Evolutionary conservation across 2,888 invertebrate genomes (phyloP).

Genomic region (Nymphalis urticae): DNA sequence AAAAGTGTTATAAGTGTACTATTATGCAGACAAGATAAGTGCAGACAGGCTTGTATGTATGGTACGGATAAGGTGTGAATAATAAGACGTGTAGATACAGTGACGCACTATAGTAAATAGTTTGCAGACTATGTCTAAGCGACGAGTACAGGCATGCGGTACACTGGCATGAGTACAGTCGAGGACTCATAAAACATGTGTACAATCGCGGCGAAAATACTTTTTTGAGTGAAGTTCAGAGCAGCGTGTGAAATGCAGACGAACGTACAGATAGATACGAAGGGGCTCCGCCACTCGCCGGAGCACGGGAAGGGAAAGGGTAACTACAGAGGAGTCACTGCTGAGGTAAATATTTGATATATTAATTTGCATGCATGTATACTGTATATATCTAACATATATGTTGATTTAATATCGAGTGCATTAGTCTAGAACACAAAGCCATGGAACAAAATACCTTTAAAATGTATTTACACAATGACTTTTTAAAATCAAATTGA

Average conservation of each 20-base stretch:
- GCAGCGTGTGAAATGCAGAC: slow-evolving; percentile 82
- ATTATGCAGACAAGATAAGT: not conserved
- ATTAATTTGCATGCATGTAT: not conserved
- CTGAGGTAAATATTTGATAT: slow-evolving; percentile 71
- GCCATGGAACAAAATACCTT: too few relatives aligned
- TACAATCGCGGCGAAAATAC: not conserved
- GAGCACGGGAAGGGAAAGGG: slow-evolving; percentile 82
- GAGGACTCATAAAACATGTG: not conserved
- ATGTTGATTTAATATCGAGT: not conserved
- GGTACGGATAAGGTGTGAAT: not conserved
- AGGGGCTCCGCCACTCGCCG: slow-evolving; percentile 83
- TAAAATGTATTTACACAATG: too few relatives aligned
- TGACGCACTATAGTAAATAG: too few relatives aligned
- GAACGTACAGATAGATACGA: slow-evolving; percentile 88
- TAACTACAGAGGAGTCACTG: slow-evolving; percentile 70
- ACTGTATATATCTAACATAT: not conserved
- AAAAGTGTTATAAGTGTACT: not conserved
- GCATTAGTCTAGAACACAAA: too few relatives aligned
- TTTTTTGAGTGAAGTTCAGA: not conserved
- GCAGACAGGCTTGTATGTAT: not conserved
- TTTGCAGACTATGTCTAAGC: not conserved
- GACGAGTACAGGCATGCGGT: not conserved
- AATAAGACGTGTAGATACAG: not conserved
- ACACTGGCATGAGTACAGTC: slow-evolving; percentile 1
- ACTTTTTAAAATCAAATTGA: too few relatives aligned